phyloP scores from a whole-genome alignment of 2,113 vertebrate species.

The Ctenodactylus gundi region DNA sequence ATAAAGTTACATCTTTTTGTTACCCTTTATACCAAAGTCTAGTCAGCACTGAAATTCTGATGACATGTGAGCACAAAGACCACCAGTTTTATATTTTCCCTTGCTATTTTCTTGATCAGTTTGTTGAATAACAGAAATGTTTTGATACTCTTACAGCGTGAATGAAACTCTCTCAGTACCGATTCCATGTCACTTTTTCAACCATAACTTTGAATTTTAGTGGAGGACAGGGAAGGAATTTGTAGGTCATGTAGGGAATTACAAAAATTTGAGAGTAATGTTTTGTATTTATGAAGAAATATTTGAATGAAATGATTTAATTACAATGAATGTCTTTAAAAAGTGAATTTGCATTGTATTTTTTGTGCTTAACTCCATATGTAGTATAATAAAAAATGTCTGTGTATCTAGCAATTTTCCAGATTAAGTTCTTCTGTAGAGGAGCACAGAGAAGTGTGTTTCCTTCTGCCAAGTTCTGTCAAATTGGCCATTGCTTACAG shows the following conservation, averaged over 20 bases:
- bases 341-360: background rate
- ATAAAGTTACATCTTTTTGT: constrained; percentile 69
- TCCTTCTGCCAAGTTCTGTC: background rate
- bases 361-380: background rate
- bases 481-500: background rate
- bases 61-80: constrained; percentile 71
- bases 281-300: constrained; percentile 46
- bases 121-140: constrained; percentile 72
- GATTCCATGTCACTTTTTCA: background rate
- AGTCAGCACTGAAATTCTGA: constrained; percentile 73
- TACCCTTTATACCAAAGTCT: constrained; percentile 53
- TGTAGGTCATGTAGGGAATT: constrained; percentile 23
- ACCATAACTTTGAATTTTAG: constrained; percentile 9
- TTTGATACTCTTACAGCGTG: constrained; percentile 52
- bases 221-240: constrained; percentile 41
- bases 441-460: background rate
- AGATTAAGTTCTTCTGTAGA: background rate
- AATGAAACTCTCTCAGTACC: constrained; percentile 31
- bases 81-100: constrained; percentile 71
- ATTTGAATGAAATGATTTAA: constrained; percentile 47
- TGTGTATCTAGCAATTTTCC: background rate
- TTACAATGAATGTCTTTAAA: background rate
- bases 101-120: constrained; percentile 71
- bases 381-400: background rate
- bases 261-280: constrained; percentile 4